Base-by-base conservation (phyloP, 1,140 invertebrate genomes). In the Dolichoris vasculosae region DNA sequence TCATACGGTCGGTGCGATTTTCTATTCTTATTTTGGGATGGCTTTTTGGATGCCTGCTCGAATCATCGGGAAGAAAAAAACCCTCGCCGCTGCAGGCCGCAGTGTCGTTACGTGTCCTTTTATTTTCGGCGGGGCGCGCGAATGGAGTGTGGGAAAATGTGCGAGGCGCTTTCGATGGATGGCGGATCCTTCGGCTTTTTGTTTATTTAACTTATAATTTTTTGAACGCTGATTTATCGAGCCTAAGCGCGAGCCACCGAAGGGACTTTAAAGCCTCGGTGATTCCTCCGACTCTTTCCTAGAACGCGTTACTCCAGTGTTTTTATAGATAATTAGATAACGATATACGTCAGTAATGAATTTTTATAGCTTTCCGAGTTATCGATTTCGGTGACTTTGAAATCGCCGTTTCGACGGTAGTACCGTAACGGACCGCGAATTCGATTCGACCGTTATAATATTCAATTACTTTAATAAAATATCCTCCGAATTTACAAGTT, bases 71-170 rank as follows among this genome's bases (percentile, higher is more conserved):
- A 59, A 75, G 85, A 87, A 43, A 73, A 73, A 73, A n/a, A 73
- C 23, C 1, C 40, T 9, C 3, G 69, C 69, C 69, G 8, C 38
- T 73, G 69, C 38, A 43, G 67, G 38, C 69, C 40, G 6, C 38
- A 73, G 38, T 73, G 69, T 73, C 69, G 23, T 43, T 73, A 26
- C 7, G 38, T 73, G 38, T 87, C 85, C 87, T 88, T 86, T 83
- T 86, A 77, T 71, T 85, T 86, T 84, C 51, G 51, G 2, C 20
- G 17, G 30, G 46, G 11, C 8, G 46, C 35, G 48, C 76, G 51
- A 78, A 38, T 9, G 32, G 76, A 64, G 78, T 80, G 78, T 67
- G 59, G 38, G 63, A 80, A 67, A 80, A 48, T 79, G 40, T 46
- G 63, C 30, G 35, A 30, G 48, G 51, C 48, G 9, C 15, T 48